These are phyloP conservation scores for Protophormia terraenovae DNA, from an alignment of 2,888 invertebrate species.

Conservation along the genomic window DNA sequence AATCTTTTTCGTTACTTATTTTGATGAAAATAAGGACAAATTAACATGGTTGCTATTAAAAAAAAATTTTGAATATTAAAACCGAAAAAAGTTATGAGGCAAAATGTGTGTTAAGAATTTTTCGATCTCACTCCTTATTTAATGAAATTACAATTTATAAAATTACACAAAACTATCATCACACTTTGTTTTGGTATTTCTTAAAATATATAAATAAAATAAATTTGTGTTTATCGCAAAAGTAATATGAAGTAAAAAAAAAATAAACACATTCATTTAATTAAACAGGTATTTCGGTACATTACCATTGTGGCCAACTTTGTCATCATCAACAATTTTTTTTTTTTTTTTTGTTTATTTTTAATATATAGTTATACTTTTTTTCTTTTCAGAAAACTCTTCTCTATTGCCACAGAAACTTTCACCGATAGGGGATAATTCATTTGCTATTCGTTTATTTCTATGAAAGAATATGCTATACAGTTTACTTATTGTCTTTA, in stretches of 20 bases:
- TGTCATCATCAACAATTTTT: constrained; percentile 27
- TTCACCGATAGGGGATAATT: constrained; percentile 42
- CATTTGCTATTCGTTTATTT: not conserved
- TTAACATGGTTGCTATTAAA: no score
- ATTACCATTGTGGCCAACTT: constrained; percentile 59
- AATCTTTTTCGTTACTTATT: no score
- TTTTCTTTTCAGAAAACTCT: constrained; percentile 30
- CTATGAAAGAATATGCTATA: not conserved
- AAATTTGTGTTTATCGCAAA: not conserved
- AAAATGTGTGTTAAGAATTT: no score
- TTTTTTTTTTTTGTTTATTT: constrained; percentile 19
- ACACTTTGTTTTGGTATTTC: no score
- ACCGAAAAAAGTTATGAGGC: no score
- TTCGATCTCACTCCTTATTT: no score
- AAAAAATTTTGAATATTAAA: no score
- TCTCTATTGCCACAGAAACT: constrained; percentile 38
- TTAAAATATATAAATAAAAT: not conserved
- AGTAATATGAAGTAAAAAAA: not conserved
- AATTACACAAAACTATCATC: no score
- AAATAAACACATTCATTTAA: constrained; percentile 63
- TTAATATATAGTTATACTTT: not conserved
- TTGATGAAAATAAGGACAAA: no score
- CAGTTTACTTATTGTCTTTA: not conserved
- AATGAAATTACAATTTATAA: no score
- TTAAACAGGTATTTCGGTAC: constrained; percentile 60